Evolutionary conservation across 2,888 invertebrate species (phyloP), one percentile per base, ranked within the genome.

Genomic region (Monoplex corrugatus): DNA sequence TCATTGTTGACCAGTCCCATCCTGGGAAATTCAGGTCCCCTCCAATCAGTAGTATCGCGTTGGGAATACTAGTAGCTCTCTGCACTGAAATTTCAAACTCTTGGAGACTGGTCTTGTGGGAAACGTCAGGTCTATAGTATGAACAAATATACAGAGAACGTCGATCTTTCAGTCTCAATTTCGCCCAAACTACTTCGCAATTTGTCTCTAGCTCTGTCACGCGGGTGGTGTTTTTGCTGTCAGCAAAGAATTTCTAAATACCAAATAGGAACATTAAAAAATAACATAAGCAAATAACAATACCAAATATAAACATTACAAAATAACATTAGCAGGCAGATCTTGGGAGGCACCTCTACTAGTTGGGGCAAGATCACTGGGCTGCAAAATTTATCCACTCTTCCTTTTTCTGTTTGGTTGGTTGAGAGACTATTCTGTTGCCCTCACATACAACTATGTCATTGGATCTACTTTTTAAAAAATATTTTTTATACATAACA

Each of bases 321-420:
- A n/a, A n/a, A n/a, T n/a, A n/a, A 3, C 45, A 50, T 28, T 44
- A 28, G 50, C 28, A 82, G 50, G 44, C 32, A 87, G 75, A 87
- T 32, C 68, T 43, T 43, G 23, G 75, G 78, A 75, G 40, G 75
- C n/a, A 87, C n/a, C n/a, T n/a, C n/a, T n/a, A n/a, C n/a, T n/a
- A n/a, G n/a, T n/a, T n/a, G n/a, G n/a, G n/a, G n/a, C n/a, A n/a
- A n/a, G n/a, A n/a, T n/a, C n/a, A n/a, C n/a, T n/a, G n/a, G n/a
- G n/a, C n/a, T n/a, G n/a, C n/a, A n/a, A n/a, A n/a, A n/a, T n/a
- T n/a, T n/a, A n/a, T n/a, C n/a, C n/a, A n/a, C n/a, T n/a, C n/a
- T n/a, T n/a, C n/a, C n/a, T n/a, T n/a, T n/a, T n/a, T n/a, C n/a
- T n/a, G n/a, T n/a, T n/a, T n/a, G n/a, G n/a, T n/a, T n/a, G n/a